phyloP scores from a whole-genome alignment of 1,140 invertebrate species.

The Drosophila bipectinata region DNA sequence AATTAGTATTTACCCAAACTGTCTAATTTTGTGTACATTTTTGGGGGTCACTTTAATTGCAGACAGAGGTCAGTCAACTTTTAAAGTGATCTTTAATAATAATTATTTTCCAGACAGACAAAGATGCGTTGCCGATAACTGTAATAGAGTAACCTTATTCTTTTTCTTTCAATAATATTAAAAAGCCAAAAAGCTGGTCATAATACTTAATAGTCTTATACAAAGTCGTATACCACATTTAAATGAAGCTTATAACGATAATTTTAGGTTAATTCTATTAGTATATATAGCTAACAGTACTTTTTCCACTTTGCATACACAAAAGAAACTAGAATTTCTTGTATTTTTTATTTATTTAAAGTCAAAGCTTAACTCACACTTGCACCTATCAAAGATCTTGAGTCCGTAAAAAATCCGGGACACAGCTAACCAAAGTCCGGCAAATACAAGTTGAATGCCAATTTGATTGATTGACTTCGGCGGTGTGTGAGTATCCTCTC shows the following conservation, averaged over 20 bases:
- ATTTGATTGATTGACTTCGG: conserved; percentile 66
- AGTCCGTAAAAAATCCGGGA: conserved; percentile 25
- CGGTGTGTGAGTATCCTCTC: conserved; percentile 5
- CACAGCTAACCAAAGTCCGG: conserved; percentile 41
- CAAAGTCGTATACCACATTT: too few species aligned
- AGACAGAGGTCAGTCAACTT: conserved; percentile 18
- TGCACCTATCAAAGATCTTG: conserved; percentile 1
- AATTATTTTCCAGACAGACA: too few species aligned
- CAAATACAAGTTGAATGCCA: conserved; percentile 50
- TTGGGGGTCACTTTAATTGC: conserved; percentile 48
- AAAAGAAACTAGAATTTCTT: background rate
- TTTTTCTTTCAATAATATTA: too few species aligned
- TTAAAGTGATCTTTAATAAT: too few species aligned
- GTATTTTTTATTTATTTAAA: conserved; percentile 13
- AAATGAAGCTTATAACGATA: too few species aligned
- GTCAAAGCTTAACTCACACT: conserved; percentile 17
- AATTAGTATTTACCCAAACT: conserved; percentile 28
- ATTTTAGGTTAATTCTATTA: too few species aligned
- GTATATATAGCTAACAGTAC: background rate
- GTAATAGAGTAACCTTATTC: too few species aligned
- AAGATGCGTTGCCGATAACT: too few species aligned
- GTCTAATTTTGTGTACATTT: conserved; percentile 25
- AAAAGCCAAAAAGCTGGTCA: too few species aligned
- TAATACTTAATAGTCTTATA: too few species aligned
- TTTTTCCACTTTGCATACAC: background rate